Percentiles rank a stretch among this genome's conserved stretches.
These are phyloP conservation scores for Pararge aegeria DNA, from an alignment of 1,140 invertebrate species.

Conservation along the genomic window DNA sequence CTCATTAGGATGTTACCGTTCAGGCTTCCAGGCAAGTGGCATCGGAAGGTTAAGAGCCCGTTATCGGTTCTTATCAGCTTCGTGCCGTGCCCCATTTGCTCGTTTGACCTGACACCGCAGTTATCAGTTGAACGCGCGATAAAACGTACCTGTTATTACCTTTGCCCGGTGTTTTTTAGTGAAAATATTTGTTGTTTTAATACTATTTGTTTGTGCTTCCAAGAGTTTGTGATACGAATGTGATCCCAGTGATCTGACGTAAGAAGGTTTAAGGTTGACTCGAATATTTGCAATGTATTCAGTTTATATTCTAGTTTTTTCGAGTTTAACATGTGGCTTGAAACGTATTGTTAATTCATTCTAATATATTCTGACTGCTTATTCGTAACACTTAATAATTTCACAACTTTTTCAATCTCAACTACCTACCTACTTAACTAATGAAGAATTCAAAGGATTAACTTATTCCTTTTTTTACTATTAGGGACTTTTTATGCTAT, in stretches of 20 bases:
- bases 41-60: conserved; percentile 77
- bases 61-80: conserved; percentile 72
- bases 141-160: conserved; percentile 68
- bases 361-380: neutral
- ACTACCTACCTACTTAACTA: too few species aligned
- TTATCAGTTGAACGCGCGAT: conserved; percentile 72
- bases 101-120: conserved; percentile 77
- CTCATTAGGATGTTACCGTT: conserved; percentile 27
- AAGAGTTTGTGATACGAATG: neutral
- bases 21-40: conserved; percentile 43
- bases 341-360: too few species aligned
- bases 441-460: too few species aligned
- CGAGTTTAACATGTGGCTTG: too few species aligned
- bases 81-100: conserved; percentile 72
- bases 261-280: neutral
- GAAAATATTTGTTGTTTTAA: conserved; percentile 19
- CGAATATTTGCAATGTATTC: neutral
- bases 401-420: neutral
- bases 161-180: conserved; percentile 34
- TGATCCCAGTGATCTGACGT: neutral
- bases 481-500: too few species aligned
- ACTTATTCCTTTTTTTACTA: too few species aligned
- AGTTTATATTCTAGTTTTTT: too few species aligned
- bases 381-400: neutral
- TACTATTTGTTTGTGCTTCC: conserved; percentile 5